Conservation (phyloP, 53 echinoderm and acorn worm species). For the Paracentrotus lividus region DNA sequence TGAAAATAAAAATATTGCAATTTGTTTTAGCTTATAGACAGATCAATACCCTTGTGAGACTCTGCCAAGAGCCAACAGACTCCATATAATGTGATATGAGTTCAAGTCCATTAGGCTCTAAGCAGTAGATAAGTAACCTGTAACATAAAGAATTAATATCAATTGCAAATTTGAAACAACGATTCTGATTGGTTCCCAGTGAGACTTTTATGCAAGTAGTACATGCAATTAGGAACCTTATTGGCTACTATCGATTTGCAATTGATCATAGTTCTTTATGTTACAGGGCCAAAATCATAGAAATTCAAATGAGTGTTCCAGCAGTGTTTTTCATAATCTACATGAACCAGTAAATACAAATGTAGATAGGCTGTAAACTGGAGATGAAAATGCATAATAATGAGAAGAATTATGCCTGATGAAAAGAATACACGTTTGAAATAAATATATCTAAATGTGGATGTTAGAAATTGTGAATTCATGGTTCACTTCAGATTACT, state of each 20-base stretch:
- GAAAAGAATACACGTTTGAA: not conserved
- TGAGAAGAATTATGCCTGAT: not conserved
- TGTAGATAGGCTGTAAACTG: not conserved
- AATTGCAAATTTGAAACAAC: too few species aligned
- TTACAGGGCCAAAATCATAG: too few species aligned
- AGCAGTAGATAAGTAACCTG: not conserved
- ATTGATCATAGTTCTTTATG: too few species aligned
- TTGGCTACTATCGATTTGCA: too few species aligned
- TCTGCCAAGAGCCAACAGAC: not conserved
- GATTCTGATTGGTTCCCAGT: too few species aligned
- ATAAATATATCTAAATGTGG: not conserved
- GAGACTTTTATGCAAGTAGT: too few species aligned
- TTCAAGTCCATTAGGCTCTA: not conserved
- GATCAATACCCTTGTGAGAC: too few species aligned
- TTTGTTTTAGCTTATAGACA: too few species aligned
- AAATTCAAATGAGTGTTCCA: not conserved
- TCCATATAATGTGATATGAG: not conserved
- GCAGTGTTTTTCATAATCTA: not conserved
- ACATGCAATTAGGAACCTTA: too few species aligned
- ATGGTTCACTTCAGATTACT: not conserved
- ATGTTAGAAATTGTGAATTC: not conserved
- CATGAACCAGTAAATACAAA: not conserved
- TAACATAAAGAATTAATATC: too few species aligned
- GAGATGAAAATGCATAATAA: not conserved
- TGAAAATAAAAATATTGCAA: too few species aligned